These are phyloP conservation scores for Oncorhynchus kisutch DNA, from an alignment of 2,113 vertebrate genomes.

Conservation along the genomic window DNA sequence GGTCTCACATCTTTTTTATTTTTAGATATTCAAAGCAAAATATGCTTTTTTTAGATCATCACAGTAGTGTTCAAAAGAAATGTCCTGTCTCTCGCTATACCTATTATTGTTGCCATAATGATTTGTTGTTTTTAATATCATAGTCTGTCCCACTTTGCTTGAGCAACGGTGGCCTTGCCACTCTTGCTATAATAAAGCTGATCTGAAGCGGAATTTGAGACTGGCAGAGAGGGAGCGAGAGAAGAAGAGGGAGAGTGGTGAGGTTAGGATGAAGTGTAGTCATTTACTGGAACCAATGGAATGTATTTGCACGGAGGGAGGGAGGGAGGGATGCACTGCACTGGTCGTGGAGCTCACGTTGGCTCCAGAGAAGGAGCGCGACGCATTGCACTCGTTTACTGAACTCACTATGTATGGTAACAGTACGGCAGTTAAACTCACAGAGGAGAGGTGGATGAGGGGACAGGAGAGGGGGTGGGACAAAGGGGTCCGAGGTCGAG, in stretches of 20 bases:
- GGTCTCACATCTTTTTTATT: no score
- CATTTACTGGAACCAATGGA: not conserved
- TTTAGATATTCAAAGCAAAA: no score
- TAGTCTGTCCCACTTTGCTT: no score
- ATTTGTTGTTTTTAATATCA: no score
- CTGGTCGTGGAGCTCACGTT: not conserved
- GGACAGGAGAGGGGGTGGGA: not conserved
- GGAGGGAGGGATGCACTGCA: not conserved
- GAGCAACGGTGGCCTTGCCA: no score
- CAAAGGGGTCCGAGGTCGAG: not conserved
- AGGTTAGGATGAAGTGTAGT: not conserved
- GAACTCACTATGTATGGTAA: slow-evolving; percentile 1
- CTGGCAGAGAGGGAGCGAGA: not conserved
- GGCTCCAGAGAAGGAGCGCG: not conserved
- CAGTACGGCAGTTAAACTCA: not conserved
- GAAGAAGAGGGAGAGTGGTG: not conserved
- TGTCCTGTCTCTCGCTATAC: no score
- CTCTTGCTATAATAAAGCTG: no score
- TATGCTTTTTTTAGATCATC: no score
- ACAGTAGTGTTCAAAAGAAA: no score
- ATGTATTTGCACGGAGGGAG: not conserved
- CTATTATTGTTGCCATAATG: no score
- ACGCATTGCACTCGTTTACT: not conserved
- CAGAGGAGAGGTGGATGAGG: not conserved
- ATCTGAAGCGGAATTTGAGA: no score